These are phyloP conservation scores for Xestobium rufovillosum DNA, from an alignment of 2,888 invertebrate genomes.

Conservation along the genomic window DNA sequence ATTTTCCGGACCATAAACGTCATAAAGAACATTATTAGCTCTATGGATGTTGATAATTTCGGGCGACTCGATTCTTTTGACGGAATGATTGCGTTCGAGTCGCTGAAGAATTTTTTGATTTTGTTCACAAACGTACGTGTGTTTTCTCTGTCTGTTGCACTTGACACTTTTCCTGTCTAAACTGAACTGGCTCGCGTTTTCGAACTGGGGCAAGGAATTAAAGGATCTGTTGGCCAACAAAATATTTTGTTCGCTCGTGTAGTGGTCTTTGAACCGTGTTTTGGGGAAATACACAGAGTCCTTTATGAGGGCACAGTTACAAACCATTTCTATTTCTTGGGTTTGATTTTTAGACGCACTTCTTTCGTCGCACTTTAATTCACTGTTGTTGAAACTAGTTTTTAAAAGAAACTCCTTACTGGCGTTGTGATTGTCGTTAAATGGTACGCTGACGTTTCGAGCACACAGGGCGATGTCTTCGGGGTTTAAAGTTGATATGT, in stretches of 20 bases:
- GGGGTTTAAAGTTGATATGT: conserved; percentile 31
- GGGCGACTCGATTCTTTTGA: conserved; percentile 37
- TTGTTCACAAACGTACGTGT: conserved; percentile 47
- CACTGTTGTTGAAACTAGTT: conserved; percentile 25
- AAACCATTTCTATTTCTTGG: conserved; percentile 36
- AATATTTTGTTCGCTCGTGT: conserved; percentile 33
- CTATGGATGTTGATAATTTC: conserved; percentile 42
- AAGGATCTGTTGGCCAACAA: conserved; percentile 19
- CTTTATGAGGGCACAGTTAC: conserved; percentile 34
- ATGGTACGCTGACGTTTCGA: conserved; percentile 21
- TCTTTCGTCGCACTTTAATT: conserved; percentile 2
- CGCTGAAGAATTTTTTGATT: conserved; percentile 45
- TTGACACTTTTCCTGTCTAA: conserved; percentile 40
- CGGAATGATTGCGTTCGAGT: conserved; percentile 19
- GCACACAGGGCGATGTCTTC: conserved; percentile 24
- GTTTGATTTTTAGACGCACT: conserved; percentile 14
- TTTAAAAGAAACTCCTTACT: conserved; percentile 36
- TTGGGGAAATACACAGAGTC: conserved; percentile 28
- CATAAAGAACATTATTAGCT: conserved; percentile 33
- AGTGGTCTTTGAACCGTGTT: conserved; percentile 27
- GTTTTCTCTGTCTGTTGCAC: conserved; percentile 25
- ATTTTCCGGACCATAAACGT: conserved; percentile 33
- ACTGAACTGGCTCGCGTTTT: conserved; percentile 44
- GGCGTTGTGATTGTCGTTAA: conserved; percentile 30
- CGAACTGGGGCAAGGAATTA: no score